Conservation (phyloP, 2,113 vertebrate species). For the Ailurus styani region DNA sequence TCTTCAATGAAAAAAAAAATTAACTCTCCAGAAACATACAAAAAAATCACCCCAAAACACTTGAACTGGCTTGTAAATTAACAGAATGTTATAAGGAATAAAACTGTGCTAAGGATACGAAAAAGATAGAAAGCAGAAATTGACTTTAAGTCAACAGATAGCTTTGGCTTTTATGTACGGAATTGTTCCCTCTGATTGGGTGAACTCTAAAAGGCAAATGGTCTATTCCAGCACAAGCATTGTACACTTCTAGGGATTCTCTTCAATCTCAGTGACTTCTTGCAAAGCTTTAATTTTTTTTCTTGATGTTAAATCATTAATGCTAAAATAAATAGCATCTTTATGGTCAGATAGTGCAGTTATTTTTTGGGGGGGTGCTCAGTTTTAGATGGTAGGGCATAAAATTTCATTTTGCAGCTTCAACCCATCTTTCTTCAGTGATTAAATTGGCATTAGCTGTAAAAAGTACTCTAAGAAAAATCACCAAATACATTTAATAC, state of each 20-base stretch:
- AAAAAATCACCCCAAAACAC: background rate
- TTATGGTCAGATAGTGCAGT: background rate
- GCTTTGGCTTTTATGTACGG: background rate
- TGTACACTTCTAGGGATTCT: background rate
- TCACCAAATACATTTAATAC: background rate
- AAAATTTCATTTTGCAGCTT: slow-evolving; percentile 16
- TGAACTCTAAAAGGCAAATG: no score
- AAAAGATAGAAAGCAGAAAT: background rate
- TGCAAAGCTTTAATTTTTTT: background rate
- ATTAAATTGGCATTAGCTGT: background rate
- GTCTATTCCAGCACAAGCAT: background rate
- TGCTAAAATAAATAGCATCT: background rate
- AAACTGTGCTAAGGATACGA: background rate
- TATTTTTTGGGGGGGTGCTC: background rate
- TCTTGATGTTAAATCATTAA: background rate
- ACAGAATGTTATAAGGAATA: background rate
- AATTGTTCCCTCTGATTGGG: background rate
- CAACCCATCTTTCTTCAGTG: background rate
- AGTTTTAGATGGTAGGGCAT: background rate
- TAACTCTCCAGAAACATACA: background rate
- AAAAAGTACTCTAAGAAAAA: slow-evolving; percentile 13
- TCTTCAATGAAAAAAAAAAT: background rate
- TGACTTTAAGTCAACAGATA: background rate
- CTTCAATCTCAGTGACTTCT: background rate
- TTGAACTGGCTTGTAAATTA: background rate